Conservation (phyloP, 2,888 invertebrate species). For the Parnassius orleans region DNA sequence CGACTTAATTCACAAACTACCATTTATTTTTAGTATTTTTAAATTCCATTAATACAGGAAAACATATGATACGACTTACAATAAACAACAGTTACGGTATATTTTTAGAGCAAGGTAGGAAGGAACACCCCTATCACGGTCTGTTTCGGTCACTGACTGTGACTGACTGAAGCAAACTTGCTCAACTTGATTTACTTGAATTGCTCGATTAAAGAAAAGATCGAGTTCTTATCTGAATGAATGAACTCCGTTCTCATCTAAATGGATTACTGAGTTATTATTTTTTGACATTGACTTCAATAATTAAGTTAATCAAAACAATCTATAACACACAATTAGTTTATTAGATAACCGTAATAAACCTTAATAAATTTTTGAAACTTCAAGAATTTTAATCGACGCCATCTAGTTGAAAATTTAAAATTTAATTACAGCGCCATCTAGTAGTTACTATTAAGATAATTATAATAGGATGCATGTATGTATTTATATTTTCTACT, state of each 20-base stretch:
- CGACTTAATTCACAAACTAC: conserved; percentile 28
- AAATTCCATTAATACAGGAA: conserved; percentile 50
- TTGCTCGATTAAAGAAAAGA: conserved; percentile 35
- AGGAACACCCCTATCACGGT: conserved; percentile 40
- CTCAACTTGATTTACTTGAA: conserved; percentile 41
- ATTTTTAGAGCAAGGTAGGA: conserved; percentile 51
- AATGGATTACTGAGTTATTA: too few species aligned
- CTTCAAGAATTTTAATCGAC: not conserved
- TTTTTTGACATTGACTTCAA: too few species aligned
- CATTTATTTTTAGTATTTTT: conserved; percentile 36
- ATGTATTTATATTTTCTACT: not conserved
- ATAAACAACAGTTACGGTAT: conserved; percentile 45
- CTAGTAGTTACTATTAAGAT: not conserved
- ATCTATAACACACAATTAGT: too few species aligned
- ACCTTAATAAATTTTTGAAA: too few species aligned
- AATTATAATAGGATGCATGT: not conserved
- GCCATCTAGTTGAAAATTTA: not conserved
- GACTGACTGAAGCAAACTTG: conserved; percentile 39
- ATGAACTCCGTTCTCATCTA: not conserved
- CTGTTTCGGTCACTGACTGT: conserved; percentile 50
- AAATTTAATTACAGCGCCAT: conserved; percentile 7
- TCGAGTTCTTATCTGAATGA: conserved; percentile 16
- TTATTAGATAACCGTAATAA: too few species aligned
- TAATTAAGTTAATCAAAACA: too few species aligned
- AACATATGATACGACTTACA: conserved; percentile 43